Percentiles rank a stretch among this genome's conserved stretches.
These are phyloP conservation scores for Tetramorium simillimum DNA, from an alignment of 1,140 invertebrate genomes.

Conservation along the genomic window DNA sequence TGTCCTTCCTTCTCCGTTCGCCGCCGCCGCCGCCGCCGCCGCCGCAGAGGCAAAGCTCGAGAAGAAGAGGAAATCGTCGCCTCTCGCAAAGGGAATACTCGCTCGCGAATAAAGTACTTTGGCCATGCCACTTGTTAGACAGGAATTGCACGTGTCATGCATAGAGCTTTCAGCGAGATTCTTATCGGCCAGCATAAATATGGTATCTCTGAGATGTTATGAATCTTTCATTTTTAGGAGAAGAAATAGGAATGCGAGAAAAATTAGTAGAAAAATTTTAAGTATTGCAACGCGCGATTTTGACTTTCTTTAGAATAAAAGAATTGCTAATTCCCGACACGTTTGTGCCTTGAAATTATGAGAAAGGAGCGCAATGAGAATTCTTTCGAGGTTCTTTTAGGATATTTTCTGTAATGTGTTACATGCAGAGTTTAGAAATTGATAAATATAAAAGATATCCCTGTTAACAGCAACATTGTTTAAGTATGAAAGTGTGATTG, in stretches of 20 bases:
- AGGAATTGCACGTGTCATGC: constrained; percentile 32
- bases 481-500: not conserved
- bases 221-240: not conserved
- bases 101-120: constrained; percentile 24
- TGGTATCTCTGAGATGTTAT: not conserved
- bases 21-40: not conserved
- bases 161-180: constrained; percentile 32
- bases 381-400: not conserved
- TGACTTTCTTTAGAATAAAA: not conserved
- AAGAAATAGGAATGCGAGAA: not conserved
- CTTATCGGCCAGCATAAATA: not conserved
- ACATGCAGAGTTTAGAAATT: not conserved
- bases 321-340: not conserved
- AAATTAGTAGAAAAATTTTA: not conserved
- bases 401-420: not conserved
- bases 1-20: constrained; percentile 66
- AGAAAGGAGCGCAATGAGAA: not conserved
- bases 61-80: constrained; percentile 45
- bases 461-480: not conserved
- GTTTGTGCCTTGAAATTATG: not conserved
- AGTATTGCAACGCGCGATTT: not conserved
- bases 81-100: constrained; percentile 24
- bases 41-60: constrained; percentile 46
- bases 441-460: not conserved
- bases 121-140: constrained; percentile 21